Percentiles rank a stretch among this genome's conserved stretches.
Conservation (phyloP, 2,888 invertebrate species). For the Pachymerium ferrugineum region DNA sequence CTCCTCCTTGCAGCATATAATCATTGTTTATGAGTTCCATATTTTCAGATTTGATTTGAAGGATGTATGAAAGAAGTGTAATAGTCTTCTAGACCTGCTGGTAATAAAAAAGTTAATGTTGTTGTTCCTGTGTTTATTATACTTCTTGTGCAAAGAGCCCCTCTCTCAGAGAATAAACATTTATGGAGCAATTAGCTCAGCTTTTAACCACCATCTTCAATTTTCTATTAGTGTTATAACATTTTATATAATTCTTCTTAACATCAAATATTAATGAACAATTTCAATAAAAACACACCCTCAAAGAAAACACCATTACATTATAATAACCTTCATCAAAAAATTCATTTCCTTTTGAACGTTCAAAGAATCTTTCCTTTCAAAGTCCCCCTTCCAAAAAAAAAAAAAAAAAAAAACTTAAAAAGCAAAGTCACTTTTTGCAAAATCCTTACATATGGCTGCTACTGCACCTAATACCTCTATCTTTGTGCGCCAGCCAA, state of each 20-base stretch:
- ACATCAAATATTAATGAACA: too few species aligned
- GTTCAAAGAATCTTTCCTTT: neutral
- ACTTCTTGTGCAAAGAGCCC: neutral
- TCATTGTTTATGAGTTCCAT: conserved; percentile 21
- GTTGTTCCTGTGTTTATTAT: neutral
- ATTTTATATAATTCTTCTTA: neutral
- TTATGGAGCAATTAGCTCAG: neutral
- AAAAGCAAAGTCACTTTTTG: neutral
- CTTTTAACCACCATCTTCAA: neutral
- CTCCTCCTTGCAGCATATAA: neutral
- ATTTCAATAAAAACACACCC: neutral
- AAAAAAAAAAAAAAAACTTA: neutral
- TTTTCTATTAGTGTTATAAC: neutral
- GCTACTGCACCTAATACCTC: conserved; percentile 14
- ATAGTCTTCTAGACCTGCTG: neutral
- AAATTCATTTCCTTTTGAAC: neutral
- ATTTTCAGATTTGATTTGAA: conserved; percentile 20
- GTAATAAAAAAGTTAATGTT: conserved; percentile 9
- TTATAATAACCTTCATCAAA: neutral
- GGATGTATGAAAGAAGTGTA: neutral
- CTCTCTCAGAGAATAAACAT: neutral
- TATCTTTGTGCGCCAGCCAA: conserved; percentile 13
- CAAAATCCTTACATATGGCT: conserved; percentile 14
- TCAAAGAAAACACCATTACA: too few species aligned
- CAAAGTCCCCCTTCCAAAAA: too few species aligned